Evolutionary conservation across 2,113 vertebrate genomes (phyloP).

Genomic region (Rhadina sibilatrix): DNA sequence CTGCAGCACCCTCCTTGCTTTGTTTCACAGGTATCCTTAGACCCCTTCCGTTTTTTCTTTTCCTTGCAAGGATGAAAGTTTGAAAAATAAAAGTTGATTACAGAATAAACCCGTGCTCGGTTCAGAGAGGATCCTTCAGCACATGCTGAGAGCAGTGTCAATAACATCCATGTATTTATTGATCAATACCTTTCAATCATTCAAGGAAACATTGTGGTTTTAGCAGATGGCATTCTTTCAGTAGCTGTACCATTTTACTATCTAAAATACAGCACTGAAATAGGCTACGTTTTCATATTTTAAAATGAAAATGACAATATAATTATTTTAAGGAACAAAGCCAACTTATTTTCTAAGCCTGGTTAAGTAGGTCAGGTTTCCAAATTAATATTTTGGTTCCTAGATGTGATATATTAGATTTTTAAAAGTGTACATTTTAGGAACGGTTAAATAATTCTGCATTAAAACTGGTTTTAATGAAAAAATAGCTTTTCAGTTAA

Average conservation of each 20-base stretch:
- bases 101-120: rapidly evolving
- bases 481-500: neutral
- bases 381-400: neutral
- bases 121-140: neutral
- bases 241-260: neutral
- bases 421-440: neutral
- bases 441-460: neutral
- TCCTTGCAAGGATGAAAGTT: neutral
- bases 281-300: neutral
- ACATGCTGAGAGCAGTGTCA: neutral
- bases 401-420: neutral
- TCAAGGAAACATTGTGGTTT: neutral
- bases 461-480: neutral
- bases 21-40: neutral
- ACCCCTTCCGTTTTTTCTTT: neutral
- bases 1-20: neutral
- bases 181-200: neutral
- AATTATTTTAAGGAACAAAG: neutral
- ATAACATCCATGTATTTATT: neutral
- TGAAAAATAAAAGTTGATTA: neutral
- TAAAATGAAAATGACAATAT: neutral
- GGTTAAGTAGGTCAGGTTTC: neutral
- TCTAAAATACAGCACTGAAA: neutral
- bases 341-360: neutral
- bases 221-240: neutral